Evolutionary conservation across 1,140 invertebrate species (phyloP), one percentile per base, ranked within the genome.

Genomic region (Schlechtendalia chinensis): DNA sequence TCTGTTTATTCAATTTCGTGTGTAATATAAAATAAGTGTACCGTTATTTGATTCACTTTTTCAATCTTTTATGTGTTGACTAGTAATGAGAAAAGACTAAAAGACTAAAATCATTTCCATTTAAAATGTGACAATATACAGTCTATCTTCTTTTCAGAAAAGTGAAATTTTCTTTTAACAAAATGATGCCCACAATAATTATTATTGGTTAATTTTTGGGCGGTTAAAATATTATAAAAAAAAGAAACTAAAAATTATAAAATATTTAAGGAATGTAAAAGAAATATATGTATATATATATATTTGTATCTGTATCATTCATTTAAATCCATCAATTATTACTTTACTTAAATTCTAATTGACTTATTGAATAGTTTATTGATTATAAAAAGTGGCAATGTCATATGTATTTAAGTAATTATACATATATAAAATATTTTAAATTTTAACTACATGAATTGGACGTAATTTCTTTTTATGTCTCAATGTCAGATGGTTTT

Each of bases 261-360:
- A 54, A 72, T 12, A 29, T 29, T 19, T 29, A 54, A 72, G 69
- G 69, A 72, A 72, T 72, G 69, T 72, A 72, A 54, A 69, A 54
- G 69, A 54, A 29, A 27, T 53, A 22, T 67, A 14, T 14, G 32
- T 67, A 29, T 27, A 27, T 27, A 27, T 24, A 22, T 59, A 24
- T 24, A 39, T 22, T 3, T 59, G 16, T 32, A 32, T 2, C 12
- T 29, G 8, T n/a, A 32, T 72, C 12, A 29, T 72, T 27, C 5
- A 72, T 27, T 53, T 53, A 29, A 54, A 72, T 72, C 19, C 22
- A 71, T 19, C 8, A 53, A 39, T 69, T 71, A 71, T 53, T 53
- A 71, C 2, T 53, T 71, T 53, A 12, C n/a, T 54, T 72, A 53
- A 29, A 3, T 72, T 72, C 47, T 71, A 53, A 71, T 72, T 72